Evolutionary conservation across 1,140 invertebrate genomes (phyloP).

Genomic region (Mactra quadrangularis): DNA sequence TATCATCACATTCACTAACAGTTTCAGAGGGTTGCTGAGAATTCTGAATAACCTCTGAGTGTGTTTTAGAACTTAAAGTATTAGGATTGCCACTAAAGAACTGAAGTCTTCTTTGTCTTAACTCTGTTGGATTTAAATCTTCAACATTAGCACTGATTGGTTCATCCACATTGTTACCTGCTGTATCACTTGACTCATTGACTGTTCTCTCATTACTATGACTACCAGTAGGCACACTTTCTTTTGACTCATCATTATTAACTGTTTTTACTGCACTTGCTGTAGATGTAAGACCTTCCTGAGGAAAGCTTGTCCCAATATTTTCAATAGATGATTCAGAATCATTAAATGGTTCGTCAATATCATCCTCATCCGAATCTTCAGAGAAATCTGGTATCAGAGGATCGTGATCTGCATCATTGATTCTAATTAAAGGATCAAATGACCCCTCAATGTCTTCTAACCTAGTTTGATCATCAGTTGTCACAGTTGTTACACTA

Average conservation of each 20-base stretch:
- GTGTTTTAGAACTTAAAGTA: background rate
- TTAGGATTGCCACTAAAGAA: slow-evolving; percentile 34
- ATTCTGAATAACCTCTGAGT: no score
- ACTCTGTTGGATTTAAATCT: slow-evolving; percentile 9
- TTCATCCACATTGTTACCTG: background rate
- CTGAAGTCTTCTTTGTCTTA: slow-evolving; percentile 36
- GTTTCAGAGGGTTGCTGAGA: background rate
- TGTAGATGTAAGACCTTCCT: no score
- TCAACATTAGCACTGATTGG: background rate
- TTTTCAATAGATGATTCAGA: no score
- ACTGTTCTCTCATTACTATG: background rate
- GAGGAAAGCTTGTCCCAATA: no score
- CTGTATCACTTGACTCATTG: background rate
- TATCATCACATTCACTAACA: slow-evolving; percentile 1
- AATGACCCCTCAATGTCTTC: no score
- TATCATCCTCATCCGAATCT: background rate
- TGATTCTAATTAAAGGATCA: no score
- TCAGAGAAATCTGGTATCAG: background rate
- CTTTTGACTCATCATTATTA: background rate
- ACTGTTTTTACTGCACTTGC: background rate
- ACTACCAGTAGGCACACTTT: background rate
- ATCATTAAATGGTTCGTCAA: no score
- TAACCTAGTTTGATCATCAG: no score
- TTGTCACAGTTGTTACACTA: no score
- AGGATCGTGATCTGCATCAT: background rate